Base-by-base conservation (phyloP, 2,797 vertebrate species). In the Megaceryle alcyon region DNA sequence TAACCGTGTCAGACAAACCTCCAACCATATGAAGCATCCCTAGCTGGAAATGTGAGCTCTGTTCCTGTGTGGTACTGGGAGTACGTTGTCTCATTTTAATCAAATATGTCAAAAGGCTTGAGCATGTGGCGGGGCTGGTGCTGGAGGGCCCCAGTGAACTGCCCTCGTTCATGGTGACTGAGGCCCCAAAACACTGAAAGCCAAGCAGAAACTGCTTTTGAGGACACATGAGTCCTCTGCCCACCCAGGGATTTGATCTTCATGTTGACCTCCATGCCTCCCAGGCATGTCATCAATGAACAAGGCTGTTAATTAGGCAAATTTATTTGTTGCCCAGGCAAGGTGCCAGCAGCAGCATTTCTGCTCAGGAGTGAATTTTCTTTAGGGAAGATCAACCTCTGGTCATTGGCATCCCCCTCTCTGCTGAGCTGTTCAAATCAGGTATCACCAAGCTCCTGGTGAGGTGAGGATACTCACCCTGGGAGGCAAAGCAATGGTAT, bases 21-120 rank as follows among this genome's bases (percentile, higher is more conserved):
- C 35, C 0, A 0, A 21, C 2, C 8, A 51, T 18, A 39, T 20
- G 31, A 81, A 20, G 10, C 12, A 59, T 72, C 39, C 37, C 71
- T 25, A 26, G 19, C 33, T 69, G 46, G 51, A 51, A 76, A 76
- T 37, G 1, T 59, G 92, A 79, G 65, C 69, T 92, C 65, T 6
- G 1, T 64, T 82, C 59, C 46, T 54, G 15, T 5, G 2, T 1
- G 14, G 20, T 23, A 5, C 44, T 44, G 35, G 44, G 37, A 46
- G 5, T 44, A 44, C 0, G 0, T 26, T 21, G 8, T 71, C 44
- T 90, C 3, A 0, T 57, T 90, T 83, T 61, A 59, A 91, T 15
- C n/a, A 57, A 35, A 31, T 90, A n/a, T 59, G 51, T 79, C 26
- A 21, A 66, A 82, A 75, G 49, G 20, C 26, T 84, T 49, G 18